Evolutionary conservation across 2,797 vertebrate species (phyloP), one percentile per base, ranked within the genome.

Genomic region (Numenius phaeopus): DNA sequence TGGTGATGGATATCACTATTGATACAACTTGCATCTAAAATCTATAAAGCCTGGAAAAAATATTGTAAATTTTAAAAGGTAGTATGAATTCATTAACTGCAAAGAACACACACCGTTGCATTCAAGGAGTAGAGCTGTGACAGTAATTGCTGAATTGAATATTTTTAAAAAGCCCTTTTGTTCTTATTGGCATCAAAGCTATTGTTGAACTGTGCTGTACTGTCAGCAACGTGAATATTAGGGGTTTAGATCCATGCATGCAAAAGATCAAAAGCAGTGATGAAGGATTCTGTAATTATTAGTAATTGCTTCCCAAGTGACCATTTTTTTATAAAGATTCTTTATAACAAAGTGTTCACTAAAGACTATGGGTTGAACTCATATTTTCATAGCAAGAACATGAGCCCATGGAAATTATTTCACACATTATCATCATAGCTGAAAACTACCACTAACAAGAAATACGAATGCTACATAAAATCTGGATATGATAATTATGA

Each of bases 281-380:
- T 97, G 96, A 98, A 98, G 95, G 94, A 93, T 96, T 97, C 93
- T 93, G 54, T 95, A 97, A 98, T 98, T 96, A 98, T 97, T 97
- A 97, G 96, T 97, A 97, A 98, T 97, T 97, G 88, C 94, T 98
- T 97, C 97, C 97, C 97, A 96, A 97, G 96, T 97, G 96, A 95
- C 97, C 96, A 55, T 76, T 96, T 98, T 94, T 97, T 96, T 50
- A 93, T 90, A 89, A 95, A 96, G 93, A 92, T 90, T 96, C 85
- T 65, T 83, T 92, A 90, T 95, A 96, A 72, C 18, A 66, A 95
- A 96, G 73, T 90, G 84, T 61, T 94, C 70, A 73, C 54, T 88
- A 73, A 97, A 97, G 92, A 94, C 88, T 83, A 94, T 27, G 40
- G 55, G 64, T 80, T 89, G 93, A 93, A 89, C 65, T 97, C 81